Evolutionary conservation across 2,113 vertebrate species (phyloP).

Genomic region (Pseudorectes ferrugineus): DNA sequence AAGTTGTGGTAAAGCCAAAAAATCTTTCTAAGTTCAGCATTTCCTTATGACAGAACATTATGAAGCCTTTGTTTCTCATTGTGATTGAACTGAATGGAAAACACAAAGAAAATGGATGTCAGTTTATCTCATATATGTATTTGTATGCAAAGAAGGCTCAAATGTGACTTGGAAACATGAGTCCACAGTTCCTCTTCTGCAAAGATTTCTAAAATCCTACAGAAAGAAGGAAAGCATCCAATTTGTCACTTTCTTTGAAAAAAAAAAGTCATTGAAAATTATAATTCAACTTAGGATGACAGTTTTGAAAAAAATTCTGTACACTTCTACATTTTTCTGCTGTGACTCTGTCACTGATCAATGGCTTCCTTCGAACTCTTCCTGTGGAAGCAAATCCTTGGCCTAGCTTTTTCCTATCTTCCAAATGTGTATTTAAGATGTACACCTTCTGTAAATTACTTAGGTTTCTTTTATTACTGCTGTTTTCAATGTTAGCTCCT

Average conservation of each 20-base stretch:
- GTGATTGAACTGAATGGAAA: not conserved
- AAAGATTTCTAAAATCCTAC: not conserved
- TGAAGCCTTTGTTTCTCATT: not conserved
- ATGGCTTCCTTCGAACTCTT: not conserved
- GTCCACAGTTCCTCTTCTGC: not conserved
- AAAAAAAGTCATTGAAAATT: not conserved
- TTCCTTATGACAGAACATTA: not conserved
- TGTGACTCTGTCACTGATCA: not conserved
- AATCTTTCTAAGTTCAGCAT: not conserved
- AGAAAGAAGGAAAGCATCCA: not conserved
- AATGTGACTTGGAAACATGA: not conserved
- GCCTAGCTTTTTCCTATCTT: not conserved
- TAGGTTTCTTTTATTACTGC: not conserved
- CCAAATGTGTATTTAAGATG: not conserved
- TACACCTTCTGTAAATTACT: not conserved
- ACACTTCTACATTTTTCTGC: not conserved
- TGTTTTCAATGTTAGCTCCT: not conserved
- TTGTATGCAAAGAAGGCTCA: not conserved
- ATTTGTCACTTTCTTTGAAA: not conserved
- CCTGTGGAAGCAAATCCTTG: not conserved
- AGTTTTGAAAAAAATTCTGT: not conserved
- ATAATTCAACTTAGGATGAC: not conserved
- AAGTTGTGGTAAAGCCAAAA: not conserved
- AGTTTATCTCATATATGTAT: not conserved
- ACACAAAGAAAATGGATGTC: not conserved